Percentiles rank a stretch among this genome's conserved stretches.
These are phyloP conservation scores for Nematolebias whitei DNA, from an alignment of 2,113 vertebrate species.

Conservation along the genomic window DNA sequence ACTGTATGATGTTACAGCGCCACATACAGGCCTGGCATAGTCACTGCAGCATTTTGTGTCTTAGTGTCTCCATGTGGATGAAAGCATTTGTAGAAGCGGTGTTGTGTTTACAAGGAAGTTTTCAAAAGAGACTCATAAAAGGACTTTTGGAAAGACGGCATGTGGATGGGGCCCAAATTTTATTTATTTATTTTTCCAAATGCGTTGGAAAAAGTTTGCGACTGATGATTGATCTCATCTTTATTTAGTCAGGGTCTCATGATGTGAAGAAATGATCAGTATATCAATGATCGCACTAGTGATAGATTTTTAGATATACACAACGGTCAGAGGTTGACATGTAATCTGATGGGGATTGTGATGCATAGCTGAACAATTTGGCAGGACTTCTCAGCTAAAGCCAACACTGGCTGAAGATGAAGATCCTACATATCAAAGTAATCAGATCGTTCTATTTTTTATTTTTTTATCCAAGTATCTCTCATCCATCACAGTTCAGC, in stretches of 20 bases:
- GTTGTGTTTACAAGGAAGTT: too few relatives aligned
- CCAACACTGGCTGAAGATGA: slow-evolving; percentile 19
- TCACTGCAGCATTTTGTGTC: too few relatives aligned
- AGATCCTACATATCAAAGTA: slow-evolving; percentile 26
- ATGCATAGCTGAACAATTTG: too few relatives aligned
- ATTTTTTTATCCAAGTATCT: neutral
- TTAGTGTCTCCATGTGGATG: too few relatives aligned
- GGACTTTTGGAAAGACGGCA: too few relatives aligned
- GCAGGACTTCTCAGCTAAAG: neutral
- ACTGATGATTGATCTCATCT: slow-evolving; percentile 24
- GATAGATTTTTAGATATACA: slow-evolving; percentile 23
- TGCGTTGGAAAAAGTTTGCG: neutral
- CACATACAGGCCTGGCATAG: too few relatives aligned
- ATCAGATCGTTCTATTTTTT: slow-evolving; percentile 5
- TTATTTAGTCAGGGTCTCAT: slow-evolving; percentile 30
- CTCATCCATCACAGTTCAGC: slow-evolving; percentile 42
- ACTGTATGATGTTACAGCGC: too few relatives aligned
- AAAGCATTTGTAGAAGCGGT: too few relatives aligned
- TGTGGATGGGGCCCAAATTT: too few relatives aligned
- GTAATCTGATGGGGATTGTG: too few relatives aligned
- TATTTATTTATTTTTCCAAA: too few relatives aligned
- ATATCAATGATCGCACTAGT: slow-evolving; percentile 43
- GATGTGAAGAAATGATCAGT: neutral
- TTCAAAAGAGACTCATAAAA: too few relatives aligned
- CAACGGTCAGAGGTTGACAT: slow-evolving; percentile 31